Percentiles rank a stretch among this genome's conserved stretches.
phyloP scores from a whole-genome alignment of 2,113 vertebrate genomes.

The Carettochelys insculpta region DNA sequence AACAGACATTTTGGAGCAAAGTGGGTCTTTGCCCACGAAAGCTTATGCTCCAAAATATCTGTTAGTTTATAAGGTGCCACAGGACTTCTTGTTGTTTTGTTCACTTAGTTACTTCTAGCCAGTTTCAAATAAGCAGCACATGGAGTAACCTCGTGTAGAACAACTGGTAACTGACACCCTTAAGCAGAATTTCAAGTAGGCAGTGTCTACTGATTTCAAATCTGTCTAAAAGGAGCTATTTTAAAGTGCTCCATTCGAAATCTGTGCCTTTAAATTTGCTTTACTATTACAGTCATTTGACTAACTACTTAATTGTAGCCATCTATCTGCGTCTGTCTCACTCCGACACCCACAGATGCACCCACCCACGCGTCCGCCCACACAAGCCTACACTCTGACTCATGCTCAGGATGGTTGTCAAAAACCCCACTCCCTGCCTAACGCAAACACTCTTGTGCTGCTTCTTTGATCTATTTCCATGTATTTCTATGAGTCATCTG shows the following conservation, averaged over 20 bases:
- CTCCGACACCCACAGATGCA: constrained; percentile 77
- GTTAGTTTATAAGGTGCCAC: too few relatives aligned
- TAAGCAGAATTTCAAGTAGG: background rate
- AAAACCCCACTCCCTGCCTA: constrained; percentile 61
- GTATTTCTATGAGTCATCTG: constrained; percentile 69
- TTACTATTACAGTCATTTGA: constrained; percentile 65
- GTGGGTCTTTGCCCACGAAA: too few relatives aligned
- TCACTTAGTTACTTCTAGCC: background rate
- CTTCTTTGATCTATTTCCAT: constrained; percentile 76
- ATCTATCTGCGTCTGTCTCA: constrained; percentile 71
- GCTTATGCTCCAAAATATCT: too few relatives aligned
- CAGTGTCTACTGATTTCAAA: background rate
- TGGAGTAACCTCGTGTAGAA: background rate
- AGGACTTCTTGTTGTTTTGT: too few relatives aligned
- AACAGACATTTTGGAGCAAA: too few relatives aligned
- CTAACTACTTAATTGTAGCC: constrained; percentile 70
- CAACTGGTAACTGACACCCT: constrained; percentile 13
- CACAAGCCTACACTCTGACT: constrained; percentile 70
- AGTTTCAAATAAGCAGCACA: constrained; percentile 28
- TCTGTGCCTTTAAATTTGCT: constrained; percentile 65
- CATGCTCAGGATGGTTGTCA: constrained; percentile 62
- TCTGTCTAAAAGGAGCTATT: constrained; percentile 18
- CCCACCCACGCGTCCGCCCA: constrained; percentile 59
- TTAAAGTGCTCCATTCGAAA: constrained; percentile 3
- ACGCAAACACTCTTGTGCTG: constrained; percentile 48